Evolutionary conservation across 2,797 vertebrate species (phyloP), one percentile per base, ranked within the genome.

Genomic region (Phataginus tricuspis): DNA sequence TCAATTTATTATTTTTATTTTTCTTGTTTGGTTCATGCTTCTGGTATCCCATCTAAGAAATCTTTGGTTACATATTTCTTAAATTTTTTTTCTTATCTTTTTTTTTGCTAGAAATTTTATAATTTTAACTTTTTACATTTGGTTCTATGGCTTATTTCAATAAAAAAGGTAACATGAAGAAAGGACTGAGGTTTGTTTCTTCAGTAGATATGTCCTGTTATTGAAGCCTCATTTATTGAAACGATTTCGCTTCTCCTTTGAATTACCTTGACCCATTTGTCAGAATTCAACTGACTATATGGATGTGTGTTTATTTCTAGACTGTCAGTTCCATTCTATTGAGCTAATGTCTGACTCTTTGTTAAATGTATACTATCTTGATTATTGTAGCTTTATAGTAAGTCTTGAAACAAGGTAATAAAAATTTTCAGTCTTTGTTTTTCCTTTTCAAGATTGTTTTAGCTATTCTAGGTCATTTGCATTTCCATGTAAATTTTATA

Each of bases 91-190:
- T 83, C 23, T 66, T 8, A 57, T 57, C 11, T 27, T 51, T 51
- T 57, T 39, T 39, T 16, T 39, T 16, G 12, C 13, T 59, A 55
- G 27, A 75, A 59, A 82, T 61, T 59, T 69, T 53, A n/a, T 51
- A 82, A 80, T 80, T 80, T 75, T 57, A 91, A 34, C 25, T n/a
- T 93, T 78, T 85, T 63, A 51, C 21, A 84, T 25, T 87, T 78
- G 39, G 9, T 34, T 85, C n/a, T 55, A 23, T 78, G 27, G 25
- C 9, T 71, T 7, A 86, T 78, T 86, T 91, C 12, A 79, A 49
- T 29, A 45, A 45, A 45, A 45, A 45, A 45, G 45, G 9, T 45
- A 45, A 45, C 10, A 11, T 55, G 19, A 27, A 75, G 7, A 49
- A 49, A 66, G 21, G 59, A 51, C 51, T 82, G 51, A 87, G 7